A percentile compares a stretch with the other conserved stretches of the same genome.
Evolutionary conservation across 2,888 invertebrate genomes (phyloP).

Genomic region (Mellilla xanthometata): DNA sequence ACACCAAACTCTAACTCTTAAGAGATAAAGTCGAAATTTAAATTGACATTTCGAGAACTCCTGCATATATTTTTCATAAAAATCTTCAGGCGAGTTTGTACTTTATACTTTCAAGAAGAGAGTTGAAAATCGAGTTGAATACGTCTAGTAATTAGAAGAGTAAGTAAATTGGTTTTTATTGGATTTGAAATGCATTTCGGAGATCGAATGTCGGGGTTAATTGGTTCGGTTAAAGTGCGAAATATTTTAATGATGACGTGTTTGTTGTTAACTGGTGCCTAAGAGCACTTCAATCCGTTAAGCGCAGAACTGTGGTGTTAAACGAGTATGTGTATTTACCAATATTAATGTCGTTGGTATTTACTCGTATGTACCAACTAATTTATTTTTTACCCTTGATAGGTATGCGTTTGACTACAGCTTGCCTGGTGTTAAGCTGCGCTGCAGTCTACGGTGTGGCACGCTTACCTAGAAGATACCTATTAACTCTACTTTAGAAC

Average conservation of each 20-base stretch:
- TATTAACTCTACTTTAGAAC: no score
- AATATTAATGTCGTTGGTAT: no score
- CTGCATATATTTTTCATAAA: slow-evolving; percentile 46
- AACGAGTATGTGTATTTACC: no score
- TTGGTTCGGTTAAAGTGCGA: slow-evolving; percentile 15
- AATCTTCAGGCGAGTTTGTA: slow-evolving; percentile 3
- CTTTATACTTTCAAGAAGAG: slow-evolving; percentile 8
- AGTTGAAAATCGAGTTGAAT: not conserved
- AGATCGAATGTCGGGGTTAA: slow-evolving; percentile 25
- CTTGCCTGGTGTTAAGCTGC: no score
- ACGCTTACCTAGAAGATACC: no score
- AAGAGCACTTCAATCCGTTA: no score
- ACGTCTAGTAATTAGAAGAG: slow-evolving; percentile 34
- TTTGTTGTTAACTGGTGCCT: no score
- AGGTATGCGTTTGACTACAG: no score
- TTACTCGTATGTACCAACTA: no score
- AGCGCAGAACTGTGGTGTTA: no score
- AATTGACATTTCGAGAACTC: not conserved
- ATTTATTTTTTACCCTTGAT: no score
- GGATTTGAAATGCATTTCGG: slow-evolving; percentile 41
- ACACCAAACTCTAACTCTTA: slow-evolving; percentile 10
- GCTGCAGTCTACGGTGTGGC: no score
- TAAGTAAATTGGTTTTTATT: slow-evolving; percentile 34
- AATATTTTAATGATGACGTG: slow-evolving; percentile 21
- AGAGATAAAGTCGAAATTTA: slow-evolving; percentile 18